Base-by-base conservation (phyloP, 2,113 vertebrate genomes). In the Amphiprion ocellaris region DNA sequence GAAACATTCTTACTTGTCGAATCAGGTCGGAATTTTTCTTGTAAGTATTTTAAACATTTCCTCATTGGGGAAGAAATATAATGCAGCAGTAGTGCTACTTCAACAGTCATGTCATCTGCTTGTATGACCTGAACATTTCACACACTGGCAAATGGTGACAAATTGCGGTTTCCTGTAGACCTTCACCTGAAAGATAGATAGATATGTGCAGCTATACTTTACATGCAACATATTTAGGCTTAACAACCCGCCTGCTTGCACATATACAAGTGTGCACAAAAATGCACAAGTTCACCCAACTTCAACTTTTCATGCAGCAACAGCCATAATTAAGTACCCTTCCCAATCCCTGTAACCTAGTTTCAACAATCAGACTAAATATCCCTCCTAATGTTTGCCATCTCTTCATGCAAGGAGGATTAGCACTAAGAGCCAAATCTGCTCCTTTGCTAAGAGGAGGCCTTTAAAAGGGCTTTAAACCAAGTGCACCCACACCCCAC, bases 371-470 rank as follows among this genome's bases (percentile, higher is more conserved):
- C 84, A 81, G 65, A 83, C 79, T 81, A 87, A 85, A 90, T 70
- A 90, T 85, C 84, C 87, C 73, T 87, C 72, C 83, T 82, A 86
- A 91, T 89, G 90, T 90, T 89, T 89, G 84, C 81, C 84, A 81
- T 92, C 87, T 91, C 83, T 78, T 83, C 86, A 77, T 88, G 86
- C 87, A 71, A 60, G 69, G 77, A 80, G 90, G 90, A 92, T 93
- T 91, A 91, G 68, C 72, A 88, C 77, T 82, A 77, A 82, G 76
- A 84, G 85, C 84, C 85, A 89, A 90, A 90, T 90, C 89, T 83
- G 87, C 89, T 90, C 64, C 83, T 85, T 83, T 90, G 86, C 86
- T 78, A 84, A 90, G 88, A 93, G 59, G 64, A 87, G 88, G 85
- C 81, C 82, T 90, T 88, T 90, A 86, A 90, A 92, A 69, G 65